Evolutionary conservation across 2,797 vertebrate genomes (phyloP).

Genomic region (Triplophysa bombifrons): DNA sequence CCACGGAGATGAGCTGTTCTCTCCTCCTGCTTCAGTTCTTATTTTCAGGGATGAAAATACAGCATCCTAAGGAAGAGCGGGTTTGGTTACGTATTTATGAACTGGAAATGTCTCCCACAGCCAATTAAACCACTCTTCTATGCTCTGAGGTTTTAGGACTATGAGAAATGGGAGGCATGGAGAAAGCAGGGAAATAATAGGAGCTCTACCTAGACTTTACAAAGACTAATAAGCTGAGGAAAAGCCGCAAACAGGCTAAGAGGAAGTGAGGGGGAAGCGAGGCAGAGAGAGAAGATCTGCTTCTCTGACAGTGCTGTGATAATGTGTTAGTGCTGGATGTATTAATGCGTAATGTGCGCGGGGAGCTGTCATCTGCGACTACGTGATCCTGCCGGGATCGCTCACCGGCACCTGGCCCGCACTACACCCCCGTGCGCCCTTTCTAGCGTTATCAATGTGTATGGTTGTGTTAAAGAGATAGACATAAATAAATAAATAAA

Average conservation of each 20-base stretch:
- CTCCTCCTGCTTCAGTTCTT: conserved; percentile 27
- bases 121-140: conserved; percentile 69
- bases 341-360: conserved; percentile 77
- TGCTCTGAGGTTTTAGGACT: conserved; percentile 63
- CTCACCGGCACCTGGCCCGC: background rate
- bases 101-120: conserved; percentile 66
- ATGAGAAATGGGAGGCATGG: conserved; percentile 56
- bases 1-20: conserved; percentile 4
- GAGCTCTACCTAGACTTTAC: conserved; percentile 27
- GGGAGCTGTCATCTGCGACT: conserved; percentile 67
- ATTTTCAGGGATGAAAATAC: conserved; percentile 42
- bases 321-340: conserved; percentile 69
- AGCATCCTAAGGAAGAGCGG: conserved; percentile 17
- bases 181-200: conserved; percentile 44
- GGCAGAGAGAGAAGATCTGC: conserved; percentile 18
- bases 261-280: conserved; percentile 51
- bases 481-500: background rate
- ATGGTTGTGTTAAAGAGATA: conserved; percentile 53
- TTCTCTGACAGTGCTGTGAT: conserved; percentile 59
- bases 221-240: conserved; percentile 45
- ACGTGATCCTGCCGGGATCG: conserved; percentile 43
- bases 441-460: conserved; percentile 3
- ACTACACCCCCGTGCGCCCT: conserved; percentile 1
- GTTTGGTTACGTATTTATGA: conserved; percentile 51
- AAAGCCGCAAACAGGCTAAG: conserved; percentile 50